Evolutionary conservation across 2,797 vertebrate species (phyloP), one percentile per base, ranked within the genome.

Genomic region (Pipistrellus pygmaeus): DNA sequence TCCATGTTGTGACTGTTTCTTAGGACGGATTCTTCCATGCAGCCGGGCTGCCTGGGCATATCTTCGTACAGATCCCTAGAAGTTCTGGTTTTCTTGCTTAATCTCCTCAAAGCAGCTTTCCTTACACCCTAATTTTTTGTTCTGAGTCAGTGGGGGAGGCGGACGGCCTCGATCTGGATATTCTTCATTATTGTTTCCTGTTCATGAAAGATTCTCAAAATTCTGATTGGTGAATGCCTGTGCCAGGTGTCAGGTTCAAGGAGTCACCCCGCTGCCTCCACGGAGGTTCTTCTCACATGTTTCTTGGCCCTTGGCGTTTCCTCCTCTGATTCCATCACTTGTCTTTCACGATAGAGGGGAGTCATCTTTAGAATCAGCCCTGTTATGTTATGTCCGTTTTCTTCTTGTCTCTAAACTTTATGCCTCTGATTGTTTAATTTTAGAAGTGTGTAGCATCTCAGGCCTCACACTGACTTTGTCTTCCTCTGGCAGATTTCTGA

Each of bases 401-500:
- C 60, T 41, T 84, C 35, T 71, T 13, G 53, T 75, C 72, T 85
- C 72, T 82, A 85, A 93, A 82, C 4, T 20, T 57, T 30, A 51
- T 82, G 32, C 15, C 25, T 68, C 78, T n/a, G 38, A 48, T 75
- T 68, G 27, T 57, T 88, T 88, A 64, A 57, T 93, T 88, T 89
- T 68, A 72, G 21, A 66, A 41, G 27, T 81, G 13, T 44, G 1
- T 48, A 46, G 12, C 71, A 48, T n/a, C 35, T 64, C 18, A 1
- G 30, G 27, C 51, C 44, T 88, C 53, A 66, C 5, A 8, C 6
- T 3, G 18, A 25, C 32, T 75, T 72, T 85, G 32, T 38, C 83
- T 90, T 90, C 73, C 64, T 78, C 78, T 75, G 75, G 57, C 62
- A 92, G 57, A 76, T 27, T 88, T 83, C 78, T 82, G 60, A n/a